Base-by-base conservation (phyloP, 1,140 invertebrate species). In the Drosophila leontia region DNA sequence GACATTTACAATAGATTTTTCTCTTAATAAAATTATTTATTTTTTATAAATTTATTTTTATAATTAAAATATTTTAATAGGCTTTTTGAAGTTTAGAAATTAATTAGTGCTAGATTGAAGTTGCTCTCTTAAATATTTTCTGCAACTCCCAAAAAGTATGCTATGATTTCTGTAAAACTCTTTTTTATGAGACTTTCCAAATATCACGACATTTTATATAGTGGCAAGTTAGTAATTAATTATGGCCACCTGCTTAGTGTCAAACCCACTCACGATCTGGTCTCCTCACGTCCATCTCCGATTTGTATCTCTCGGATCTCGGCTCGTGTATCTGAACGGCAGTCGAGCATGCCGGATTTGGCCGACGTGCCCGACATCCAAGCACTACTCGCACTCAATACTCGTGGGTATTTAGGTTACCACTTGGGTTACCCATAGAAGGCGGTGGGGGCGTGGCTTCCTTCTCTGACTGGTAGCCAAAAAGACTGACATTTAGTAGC, bases 331-430 rank as follows among this genome's bases (percentile, higher is more conserved):
- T 71, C 69, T 59, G 35, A 41, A 11, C 69, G 19, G 69, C 68
- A 74, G 72, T 50, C 50, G 58, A 57, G 72, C 58, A 35, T 60
- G 65, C 34, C 67, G 17, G 45, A 37, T 26, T 59, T 72, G 67
- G 45, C 15, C 47, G 48, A 62, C 68, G 57, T 75, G 68, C 35
- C 26, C 7, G 17, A 51, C 26, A 55, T 29, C 47, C 32, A 9
- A 9, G 51, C 32, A 37, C n/a, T 34, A 32, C 34, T 8, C 32
- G 11, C 29, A 37, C n/a, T 29, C 47, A 6, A 34, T 55, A 32
- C 51, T n/a, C 23, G 13, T 51, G 17, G 7, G n/a, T 29, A 69
- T 63, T 34, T 62, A 55, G 75, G 75, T 67, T 76, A 60, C 70
- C 47, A 55, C 42, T 55, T 55, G 51, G 51, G 34, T 50, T 47